Evolutionary conservation across 2,113 vertebrate genomes (phyloP).

Genomic region (Grammomys dolichurus): DNA sequence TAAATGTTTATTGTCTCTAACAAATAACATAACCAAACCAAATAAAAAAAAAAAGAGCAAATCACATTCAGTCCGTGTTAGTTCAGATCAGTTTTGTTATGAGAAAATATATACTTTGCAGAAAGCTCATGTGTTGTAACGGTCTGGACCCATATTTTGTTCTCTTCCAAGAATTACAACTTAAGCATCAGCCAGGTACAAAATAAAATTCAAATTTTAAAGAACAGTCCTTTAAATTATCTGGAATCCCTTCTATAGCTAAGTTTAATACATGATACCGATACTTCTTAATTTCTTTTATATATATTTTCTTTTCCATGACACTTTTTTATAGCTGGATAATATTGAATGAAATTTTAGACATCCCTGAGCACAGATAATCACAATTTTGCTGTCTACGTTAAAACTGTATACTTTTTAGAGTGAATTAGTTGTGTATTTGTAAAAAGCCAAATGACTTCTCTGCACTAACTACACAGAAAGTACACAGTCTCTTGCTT

Average conservation of each 20-base stretch:
- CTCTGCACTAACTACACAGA: not conserved
- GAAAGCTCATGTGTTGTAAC: not conserved
- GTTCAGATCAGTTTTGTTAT: not conserved
- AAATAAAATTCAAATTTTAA: not conserved
- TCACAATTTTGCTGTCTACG: conserved; percentile 56
- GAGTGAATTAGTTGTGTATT: conserved; percentile 57
- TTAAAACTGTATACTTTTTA: conserved; percentile 7
- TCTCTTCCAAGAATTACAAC: not conserved
- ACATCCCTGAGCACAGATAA: conserved; percentile 19
- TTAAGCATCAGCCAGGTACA: not conserved
- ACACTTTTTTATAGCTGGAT: conserved; percentile 58
- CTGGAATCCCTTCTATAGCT: not conserved
- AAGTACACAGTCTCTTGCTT: not conserved
- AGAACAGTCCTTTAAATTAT: not conserved
- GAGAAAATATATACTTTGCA: conserved; percentile 3
- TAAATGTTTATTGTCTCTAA: conserved; percentile 11
- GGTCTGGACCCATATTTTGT: not conserved
- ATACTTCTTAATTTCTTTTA: not conserved
- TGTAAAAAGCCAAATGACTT: conserved; percentile 52
- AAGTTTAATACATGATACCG: not conserved
- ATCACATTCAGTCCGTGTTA: not conserved
- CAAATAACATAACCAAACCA: not conserved
- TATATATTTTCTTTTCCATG: conserved; percentile 39
- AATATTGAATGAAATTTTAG: conserved; percentile 60
- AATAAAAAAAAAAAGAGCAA: not conserved